Evolutionary conservation across 2,888 invertebrate genomes (phyloP), one percentile per base, ranked within the genome.

Genomic region (Diogma glabrata): DNA sequence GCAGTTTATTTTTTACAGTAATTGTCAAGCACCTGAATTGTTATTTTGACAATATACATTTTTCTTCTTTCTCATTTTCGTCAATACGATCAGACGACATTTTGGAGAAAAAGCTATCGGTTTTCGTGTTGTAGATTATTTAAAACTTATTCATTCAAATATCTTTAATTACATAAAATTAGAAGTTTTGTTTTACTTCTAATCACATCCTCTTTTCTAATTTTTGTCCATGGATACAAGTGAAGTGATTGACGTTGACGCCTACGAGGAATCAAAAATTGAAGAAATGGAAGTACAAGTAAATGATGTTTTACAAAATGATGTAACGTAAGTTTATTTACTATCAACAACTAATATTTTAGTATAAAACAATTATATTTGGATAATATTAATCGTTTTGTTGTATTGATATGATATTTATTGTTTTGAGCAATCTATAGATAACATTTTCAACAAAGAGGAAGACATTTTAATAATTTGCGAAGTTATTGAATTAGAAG

Each of bases 191-290:
- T 38, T 38, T 12, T 40, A 40, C 10, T 20, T 20, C 10, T 19
- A 38, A 16, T 38, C 17, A 40, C 22, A 20, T 36, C 17, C 36
- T 28, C 10, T 43, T 43, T 43, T 43, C 17, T 17, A 8, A 38
- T 22, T 8, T 22, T 22, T 5, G 14, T 43, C 20, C 20, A 43
- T 43, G 43, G 43, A 43, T 22, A 43, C 43, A 14, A 23, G 23
- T 43, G 43, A 43, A 43, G 23, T 43, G 9, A 43, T 43, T 43
- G 43, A 43, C n/a, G 43, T 43, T 22, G 43, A 43, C 43, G 43
- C 43, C 7, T 43, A 22, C 23, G 20, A 43, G 22, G 22, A 20
- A n/a, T 20, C 20, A 20, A 43, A 43, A 22, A 23, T 20, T 43
- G 43, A 43, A 43, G 23, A 43, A 14, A 43, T 43, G 43, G 46